phyloP scores from a whole-genome alignment of 2,113 vertebrate species.

The Aleadryas rufinucha region DNA sequence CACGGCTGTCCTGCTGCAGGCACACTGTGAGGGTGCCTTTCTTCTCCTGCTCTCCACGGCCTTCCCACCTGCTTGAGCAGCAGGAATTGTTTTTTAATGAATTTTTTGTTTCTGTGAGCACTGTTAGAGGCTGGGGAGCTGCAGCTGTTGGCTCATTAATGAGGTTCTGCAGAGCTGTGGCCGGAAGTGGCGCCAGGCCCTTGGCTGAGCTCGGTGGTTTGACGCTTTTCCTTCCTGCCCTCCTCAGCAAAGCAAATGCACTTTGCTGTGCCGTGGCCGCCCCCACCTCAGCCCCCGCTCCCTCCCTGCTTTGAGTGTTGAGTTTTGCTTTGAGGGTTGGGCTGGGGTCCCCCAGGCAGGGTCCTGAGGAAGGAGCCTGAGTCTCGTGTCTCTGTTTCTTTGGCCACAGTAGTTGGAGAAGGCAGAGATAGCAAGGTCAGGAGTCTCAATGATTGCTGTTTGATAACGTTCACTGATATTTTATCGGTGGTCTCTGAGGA shows the following conservation, averaged over 20 bases:
- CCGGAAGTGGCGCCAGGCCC: background rate
- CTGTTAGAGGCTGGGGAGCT: background rate
- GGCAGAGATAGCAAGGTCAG: background rate
- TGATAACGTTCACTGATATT: background rate
- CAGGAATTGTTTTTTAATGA: background rate
- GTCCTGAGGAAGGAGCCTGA: background rate
- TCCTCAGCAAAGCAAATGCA: background rate
- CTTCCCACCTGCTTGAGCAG: background rate
- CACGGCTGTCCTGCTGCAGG: fast-evolving
- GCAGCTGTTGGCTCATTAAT: slow-evolving; percentile 1
- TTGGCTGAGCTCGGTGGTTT: background rate
- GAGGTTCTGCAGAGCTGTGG: background rate
- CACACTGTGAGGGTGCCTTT: fast-evolving
- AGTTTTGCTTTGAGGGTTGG: background rate
- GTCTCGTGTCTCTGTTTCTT: fast-evolving
- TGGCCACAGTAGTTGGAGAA: background rate
- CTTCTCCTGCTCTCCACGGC: background rate
- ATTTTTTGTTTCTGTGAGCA: background rate
- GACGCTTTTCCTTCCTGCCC: slow-evolving; percentile 51
- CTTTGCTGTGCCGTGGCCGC: fast-evolving
- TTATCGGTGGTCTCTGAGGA: background rate
- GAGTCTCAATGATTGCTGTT: background rate
- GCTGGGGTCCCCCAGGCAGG: background rate
- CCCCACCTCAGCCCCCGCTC: background rate
- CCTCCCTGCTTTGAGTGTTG: background rate